Base-by-base conservation (phyloP, 2,888 invertebrate species). In the Macrosiphum euphorbiae region DNA sequence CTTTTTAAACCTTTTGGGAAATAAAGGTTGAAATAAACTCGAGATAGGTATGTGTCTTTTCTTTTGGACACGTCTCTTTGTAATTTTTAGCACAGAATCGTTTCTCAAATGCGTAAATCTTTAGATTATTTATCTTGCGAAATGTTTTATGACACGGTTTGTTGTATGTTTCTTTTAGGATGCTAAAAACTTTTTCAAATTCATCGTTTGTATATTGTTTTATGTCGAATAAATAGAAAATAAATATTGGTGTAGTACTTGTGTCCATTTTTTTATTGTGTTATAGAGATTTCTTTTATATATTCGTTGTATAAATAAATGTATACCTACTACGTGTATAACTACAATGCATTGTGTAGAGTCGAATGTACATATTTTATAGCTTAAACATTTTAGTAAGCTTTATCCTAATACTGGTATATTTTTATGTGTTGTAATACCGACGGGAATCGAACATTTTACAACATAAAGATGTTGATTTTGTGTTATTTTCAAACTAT, bases 141-240 rank as follows among this genome's bases (percentile, higher is more conserved):
- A 67, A 90, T 67, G 11, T 90, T 90, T 90, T 67, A 67, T 47
- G 61, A 90, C n/a, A n/a, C 24, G 44, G 58, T 58, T 61, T n/a
- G 67, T 78, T 78, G 20, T 78, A 20, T 78, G 78, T 78, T 35
- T 78, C 35, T 78, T 47, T 61, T 16, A n/a, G 10, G 35, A 47
- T 61, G n/a, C 20, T 44, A 61, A 90, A 61, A 35, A 41, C 50
- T 67, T 90, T 90, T 91, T 44, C n/a, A 35, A 84, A 91, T 91
- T 55, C 35, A 84, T 84, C 28, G 52, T 16, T 3, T 52, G 41
- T 67, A 88, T 92, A 88, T 92, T 92, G 87, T 88, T 87, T 87
- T 67, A 67, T 67, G 28, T 50, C 3, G 3, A 67, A 47, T 50
- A 87, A 87, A 47, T 47, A 47, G 47, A 35, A 52, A 58, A 41